A percentile compares a stretch with the other conserved stretches of the same genome.
Conservation (phyloP, 2,797 vertebrate genomes). For the Mormyrus hasselquistii region DNA sequence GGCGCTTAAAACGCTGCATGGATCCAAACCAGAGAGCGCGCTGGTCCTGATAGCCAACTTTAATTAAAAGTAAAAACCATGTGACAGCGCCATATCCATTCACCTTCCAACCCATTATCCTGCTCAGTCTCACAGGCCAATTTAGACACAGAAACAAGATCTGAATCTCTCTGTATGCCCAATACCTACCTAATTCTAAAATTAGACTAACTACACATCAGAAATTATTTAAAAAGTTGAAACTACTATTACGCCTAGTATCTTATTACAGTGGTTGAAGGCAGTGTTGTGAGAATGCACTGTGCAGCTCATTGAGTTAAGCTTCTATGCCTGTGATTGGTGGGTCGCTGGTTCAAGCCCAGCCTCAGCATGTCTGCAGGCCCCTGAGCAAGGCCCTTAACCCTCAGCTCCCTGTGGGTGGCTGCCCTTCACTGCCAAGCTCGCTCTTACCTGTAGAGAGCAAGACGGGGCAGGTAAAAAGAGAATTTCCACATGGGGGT, state of each 20-base stretch:
- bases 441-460: neutral
- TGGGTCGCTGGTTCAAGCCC: neutral
- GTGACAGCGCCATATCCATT: neutral
- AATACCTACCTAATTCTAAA: neutral
- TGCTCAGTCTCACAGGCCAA: neutral
- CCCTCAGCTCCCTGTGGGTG: neutral
- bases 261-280: neutral
- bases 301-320: neutral
- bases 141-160: neutral
- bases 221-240: neutral
- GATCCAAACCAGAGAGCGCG: neutral
- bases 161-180: neutral
- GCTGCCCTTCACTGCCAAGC: neutral
- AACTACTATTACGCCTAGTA: neutral
- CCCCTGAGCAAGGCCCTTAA: neutral
- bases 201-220: neutral
- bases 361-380: neutral
- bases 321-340: neutral
- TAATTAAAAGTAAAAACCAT: neutral
- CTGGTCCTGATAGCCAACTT: neutral
- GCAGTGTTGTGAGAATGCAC: neutral
- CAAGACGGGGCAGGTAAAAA: neutral
- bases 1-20: neutral
- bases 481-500: neutral
- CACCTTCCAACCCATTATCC: neutral